Evolutionary conservation across 2,113 vertebrate species (phyloP).

Genomic region (Mustela nigripes): DNA sequence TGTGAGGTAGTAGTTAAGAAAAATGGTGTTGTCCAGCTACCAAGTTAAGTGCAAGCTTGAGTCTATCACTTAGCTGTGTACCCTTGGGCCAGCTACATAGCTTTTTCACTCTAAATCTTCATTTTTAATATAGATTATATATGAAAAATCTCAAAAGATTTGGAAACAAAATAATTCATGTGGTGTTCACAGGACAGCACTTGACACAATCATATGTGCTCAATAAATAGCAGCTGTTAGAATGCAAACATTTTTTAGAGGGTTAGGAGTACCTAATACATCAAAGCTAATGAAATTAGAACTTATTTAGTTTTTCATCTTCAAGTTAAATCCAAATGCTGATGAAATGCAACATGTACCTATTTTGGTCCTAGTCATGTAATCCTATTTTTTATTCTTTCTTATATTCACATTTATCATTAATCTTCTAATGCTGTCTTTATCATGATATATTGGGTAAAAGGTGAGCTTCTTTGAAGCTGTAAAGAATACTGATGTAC

Average conservation of each 20-base stretch:
- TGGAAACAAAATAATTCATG: neutral
- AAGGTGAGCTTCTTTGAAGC: neutral
- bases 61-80: neutral
- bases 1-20: neutral
- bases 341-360: neutral
- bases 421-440: neutral
- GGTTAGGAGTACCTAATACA: too few relatives aligned
- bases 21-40: neutral
- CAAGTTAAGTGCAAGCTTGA: neutral
- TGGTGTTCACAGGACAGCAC: rapidly evolving
- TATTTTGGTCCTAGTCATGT: neutral
- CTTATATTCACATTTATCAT: neutral
- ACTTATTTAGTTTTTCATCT: neutral
- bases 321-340: neutral
- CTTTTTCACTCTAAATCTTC: neutral
- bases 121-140: neutral
- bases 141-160: neutral
- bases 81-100: neutral
- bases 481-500: neutral
- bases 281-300: neutral
- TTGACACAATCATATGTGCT: neutral
- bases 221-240: neutral
- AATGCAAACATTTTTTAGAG: neutral
- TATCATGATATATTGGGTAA: neutral
- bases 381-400: neutral